Evolutionary conservation across 2,797 vertebrate genomes (phyloP), one percentile per base, ranked within the genome.

Genomic region (Rhinatrema bivittatum): DNA sequence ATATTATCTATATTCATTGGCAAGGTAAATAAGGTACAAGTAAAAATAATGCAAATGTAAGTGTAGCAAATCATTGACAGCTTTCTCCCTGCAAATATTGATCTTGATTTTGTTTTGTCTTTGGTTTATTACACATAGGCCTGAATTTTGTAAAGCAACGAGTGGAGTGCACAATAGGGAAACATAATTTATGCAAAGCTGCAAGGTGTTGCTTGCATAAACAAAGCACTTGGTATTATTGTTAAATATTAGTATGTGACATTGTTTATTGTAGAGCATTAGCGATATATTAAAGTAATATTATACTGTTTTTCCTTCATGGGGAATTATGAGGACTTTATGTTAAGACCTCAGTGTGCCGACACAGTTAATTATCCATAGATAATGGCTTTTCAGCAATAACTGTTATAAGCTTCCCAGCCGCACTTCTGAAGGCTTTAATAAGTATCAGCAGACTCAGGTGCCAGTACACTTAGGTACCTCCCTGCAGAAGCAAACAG

Each of bases 321-420:
- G 72, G 62, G 66, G 60, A 71, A 64, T 67, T 68, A 52, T 59
- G 69, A 72, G 61, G 59, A 48, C 65, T 61, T 70, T 53, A 26
- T 75, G 79, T 79, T 70, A 70, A 61, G 66, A 75, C 73, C 78
- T 76, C 44, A 8, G 19, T 72, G 68, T 81, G 67, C 56, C 79
- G 81, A 74, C 79, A 70, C 39, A 64, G 68, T 77, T 82, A 79
- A 80, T 83, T 81, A 72, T 64, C 77, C 73, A 53, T 65, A 62
- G 78, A 76, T 71, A 70, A 79, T 79, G 70, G 59, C n/a, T 68
- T 72, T 68, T 59, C 53, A 50, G 63, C 53, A 61, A 59, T 56
- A 34, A 18, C 45, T 30, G 35, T 57, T 64, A 34, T 13, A 50
- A 56, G 50, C 31, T 58, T 42, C 31, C 27, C 65, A 39, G 40